Percentiles rank a stretch among this genome's conserved stretches.
These are phyloP conservation scores for Porites lutea DNA, from an alignment of 64 coral and sea anemone species.

Conservation along the genomic window DNA sequence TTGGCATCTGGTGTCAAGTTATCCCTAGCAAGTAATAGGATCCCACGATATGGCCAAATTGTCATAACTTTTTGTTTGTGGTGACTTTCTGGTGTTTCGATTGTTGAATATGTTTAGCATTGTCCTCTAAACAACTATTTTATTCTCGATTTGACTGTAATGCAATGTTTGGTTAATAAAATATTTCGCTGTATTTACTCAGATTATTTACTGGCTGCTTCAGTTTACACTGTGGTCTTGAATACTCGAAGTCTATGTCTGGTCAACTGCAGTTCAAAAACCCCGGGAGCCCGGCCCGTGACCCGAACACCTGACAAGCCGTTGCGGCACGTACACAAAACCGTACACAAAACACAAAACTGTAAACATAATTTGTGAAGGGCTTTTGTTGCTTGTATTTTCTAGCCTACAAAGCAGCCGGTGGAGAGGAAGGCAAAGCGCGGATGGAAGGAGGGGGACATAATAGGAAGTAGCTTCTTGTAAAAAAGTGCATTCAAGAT, in stretches of 20 bases:
- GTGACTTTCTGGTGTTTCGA: background rate
- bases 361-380: no score
- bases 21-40: background rate
- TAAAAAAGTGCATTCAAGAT: no score
- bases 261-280: background rate
- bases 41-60: background rate
- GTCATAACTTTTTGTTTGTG: conserved; percentile 1
- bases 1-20: background rate
- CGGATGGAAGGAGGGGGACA: no score
- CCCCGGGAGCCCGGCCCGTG: background rate
- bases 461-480: no score
- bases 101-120: background rate
- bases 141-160: no score
- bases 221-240: no score
- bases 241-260: no score
- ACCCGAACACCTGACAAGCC: background rate
- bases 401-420: no score
- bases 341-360: no score
- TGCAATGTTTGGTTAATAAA: no score
- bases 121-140: background rate
- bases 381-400: no score
- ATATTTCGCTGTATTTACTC: background rate
- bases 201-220: background rate
- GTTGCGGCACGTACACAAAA: background rate
- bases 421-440: no score